Conservation (phyloP, 2,113 vertebrate genomes). For the Hippolais icterina region DNA sequence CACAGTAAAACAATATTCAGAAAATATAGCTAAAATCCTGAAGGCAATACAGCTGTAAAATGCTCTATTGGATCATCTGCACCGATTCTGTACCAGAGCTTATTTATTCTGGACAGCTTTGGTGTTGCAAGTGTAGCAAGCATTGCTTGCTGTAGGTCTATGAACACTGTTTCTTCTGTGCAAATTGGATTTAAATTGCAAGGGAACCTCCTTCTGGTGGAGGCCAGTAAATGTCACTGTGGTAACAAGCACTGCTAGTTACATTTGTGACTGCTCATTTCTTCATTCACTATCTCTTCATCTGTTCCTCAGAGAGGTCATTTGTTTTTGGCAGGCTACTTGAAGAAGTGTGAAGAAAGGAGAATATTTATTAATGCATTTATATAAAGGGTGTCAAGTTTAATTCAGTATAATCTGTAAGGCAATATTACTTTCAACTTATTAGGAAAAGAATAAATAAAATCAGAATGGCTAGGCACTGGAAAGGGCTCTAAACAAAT, state of each 20-base stretch:
- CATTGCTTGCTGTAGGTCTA: neutral
- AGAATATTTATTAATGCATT: constrained; percentile 8
- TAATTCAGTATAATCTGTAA: neutral
- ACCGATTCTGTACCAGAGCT: neutral
- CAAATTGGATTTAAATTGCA: neutral
- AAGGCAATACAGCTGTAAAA: neutral
- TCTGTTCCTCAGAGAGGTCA: neutral
- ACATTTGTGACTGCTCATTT: neutral
- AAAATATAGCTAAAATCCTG: neutral
- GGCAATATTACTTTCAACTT: neutral
- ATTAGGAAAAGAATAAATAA: constrained; percentile 29
- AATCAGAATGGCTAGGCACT: neutral
- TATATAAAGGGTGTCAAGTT: neutral
- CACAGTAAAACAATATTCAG: neutral
- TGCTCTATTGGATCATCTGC: neutral
- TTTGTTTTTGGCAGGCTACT: constrained; percentile 5
- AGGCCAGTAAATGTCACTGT: neutral
- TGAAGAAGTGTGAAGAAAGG: neutral
- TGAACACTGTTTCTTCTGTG: neutral
- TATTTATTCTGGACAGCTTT: neutral
- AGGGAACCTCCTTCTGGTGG: neutral
- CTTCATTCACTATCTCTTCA: neutral
- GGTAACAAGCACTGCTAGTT: neutral
- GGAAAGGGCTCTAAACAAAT: neutral
- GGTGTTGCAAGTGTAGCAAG: neutral